Evolutionary conservation across 1,140 invertebrate species (phyloP).

Genomic region (Meloidogyne exigua): DNA sequence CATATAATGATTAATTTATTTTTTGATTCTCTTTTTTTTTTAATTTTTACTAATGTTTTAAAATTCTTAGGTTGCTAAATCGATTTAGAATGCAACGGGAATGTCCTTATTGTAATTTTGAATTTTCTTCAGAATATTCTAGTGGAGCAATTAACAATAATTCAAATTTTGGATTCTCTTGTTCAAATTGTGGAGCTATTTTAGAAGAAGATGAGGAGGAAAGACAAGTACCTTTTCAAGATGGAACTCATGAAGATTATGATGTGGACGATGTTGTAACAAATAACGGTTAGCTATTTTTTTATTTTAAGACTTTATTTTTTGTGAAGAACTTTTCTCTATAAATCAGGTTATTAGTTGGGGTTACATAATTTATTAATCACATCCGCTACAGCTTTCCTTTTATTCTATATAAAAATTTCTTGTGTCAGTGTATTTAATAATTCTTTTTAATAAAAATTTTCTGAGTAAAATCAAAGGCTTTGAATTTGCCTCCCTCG

Average conservation of each 20-base stretch:
- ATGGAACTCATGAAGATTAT: background rate
- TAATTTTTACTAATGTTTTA: background rate
- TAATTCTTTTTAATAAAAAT: too few relatives aligned
- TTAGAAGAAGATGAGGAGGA: background rate
- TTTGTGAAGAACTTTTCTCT: too few relatives aligned
- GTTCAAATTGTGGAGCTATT: constrained; percentile 1
- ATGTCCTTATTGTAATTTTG: background rate
- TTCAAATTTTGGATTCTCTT: background rate
- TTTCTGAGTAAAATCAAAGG: too few relatives aligned
- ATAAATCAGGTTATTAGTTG: too few relatives aligned
- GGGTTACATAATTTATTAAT: too few relatives aligned
- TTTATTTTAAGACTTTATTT: too few relatives aligned
- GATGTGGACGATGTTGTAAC: background rate
- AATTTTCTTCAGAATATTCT: constrained; percentile 3
- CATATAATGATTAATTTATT: background rate
- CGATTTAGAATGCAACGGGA: background rate
- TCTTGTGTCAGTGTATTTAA: too few relatives aligned
- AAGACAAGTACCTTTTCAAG: background rate
- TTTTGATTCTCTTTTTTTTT: background rate
- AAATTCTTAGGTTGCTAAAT: background rate
- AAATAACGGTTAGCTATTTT: background rate
- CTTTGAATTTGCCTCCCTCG: too few relatives aligned
- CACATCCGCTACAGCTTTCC: too few relatives aligned
- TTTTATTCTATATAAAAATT: too few relatives aligned
- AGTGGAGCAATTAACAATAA: background rate